Evolutionary conservation across 2,888 invertebrate species (phyloP), one percentile per base, ranked within the genome.

Genomic region (Diaphora mendica): DNA sequence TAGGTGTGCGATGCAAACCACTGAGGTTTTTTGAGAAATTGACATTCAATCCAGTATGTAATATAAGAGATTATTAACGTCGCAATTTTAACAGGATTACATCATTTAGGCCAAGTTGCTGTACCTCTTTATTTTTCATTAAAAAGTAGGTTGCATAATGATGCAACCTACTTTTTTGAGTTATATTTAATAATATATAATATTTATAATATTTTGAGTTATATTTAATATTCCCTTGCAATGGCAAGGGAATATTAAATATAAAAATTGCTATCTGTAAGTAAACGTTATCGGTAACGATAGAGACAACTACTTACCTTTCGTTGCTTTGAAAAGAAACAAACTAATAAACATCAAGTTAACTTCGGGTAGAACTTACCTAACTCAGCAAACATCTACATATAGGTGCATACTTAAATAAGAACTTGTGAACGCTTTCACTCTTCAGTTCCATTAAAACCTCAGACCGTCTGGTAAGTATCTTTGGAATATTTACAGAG

Each of bases 401-500:
- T 69, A 39, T 11, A 39, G 39, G 39, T 39, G 9, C 11, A 15
- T 44, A 67, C 62, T 67, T 67, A 17, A 35, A 73, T 59, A 70
- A 70, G 70, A 71, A 62, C 30, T 70, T 42, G 51, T 71, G 39
- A 74, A 65, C 74, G 51, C 8, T 74, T 70, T 65, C 74, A 71
- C 67, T 55, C 2, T 74, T 64, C 70, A 75, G 65, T 65, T 59
- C 55, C 66, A 71, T 75, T 72, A 75, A 68, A 71, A 35, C 59
- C 30, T 65, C 33, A 65, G 68, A n/a, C 48, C 30, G 30, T 64
- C 44, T 70, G 64, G 26, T 69, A 42, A 74, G 79, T 80, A 70
- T 68, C 74, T 74, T 67, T 71, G 76, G 70, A 80, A 80, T 66
- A 79, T 76, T 79, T 77, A 76, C 73, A 73, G 64, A 76, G 69